Evolutionary conservation across 2,888 invertebrate species (phyloP).

Genomic region (Steinernema hermaphroditum): DNA sequence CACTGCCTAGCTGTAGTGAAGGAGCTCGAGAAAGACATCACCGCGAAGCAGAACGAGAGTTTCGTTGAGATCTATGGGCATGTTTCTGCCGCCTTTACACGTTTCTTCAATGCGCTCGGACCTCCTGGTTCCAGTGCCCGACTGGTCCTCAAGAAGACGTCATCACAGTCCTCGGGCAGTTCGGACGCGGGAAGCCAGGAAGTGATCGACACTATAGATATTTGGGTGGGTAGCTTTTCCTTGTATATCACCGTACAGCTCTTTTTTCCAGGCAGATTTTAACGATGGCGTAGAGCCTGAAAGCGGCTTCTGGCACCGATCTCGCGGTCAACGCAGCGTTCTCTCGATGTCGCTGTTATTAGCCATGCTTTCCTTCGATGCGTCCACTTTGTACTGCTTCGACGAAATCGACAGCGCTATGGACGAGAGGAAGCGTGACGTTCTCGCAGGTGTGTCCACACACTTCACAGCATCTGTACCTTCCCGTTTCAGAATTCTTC

Average conservation of each 20-base stretch:
- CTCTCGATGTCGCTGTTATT: background rate
- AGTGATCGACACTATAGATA: background rate
- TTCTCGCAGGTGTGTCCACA: background rate
- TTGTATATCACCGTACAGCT: background rate
- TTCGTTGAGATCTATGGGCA: background rate
- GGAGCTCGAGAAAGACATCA: background rate
- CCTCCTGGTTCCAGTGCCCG: background rate
- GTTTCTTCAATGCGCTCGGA: slow-evolving; percentile 7
- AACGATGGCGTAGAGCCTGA: slow-evolving; percentile 15
- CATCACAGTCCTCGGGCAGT: background rate
- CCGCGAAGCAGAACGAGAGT: background rate
- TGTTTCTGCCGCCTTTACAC: background rate
- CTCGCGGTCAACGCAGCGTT: background rate
- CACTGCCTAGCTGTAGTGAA: background rate
- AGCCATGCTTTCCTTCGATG: background rate
- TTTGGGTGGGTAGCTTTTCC: background rate
- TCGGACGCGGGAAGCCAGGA: background rate
- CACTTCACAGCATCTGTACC: background rate
- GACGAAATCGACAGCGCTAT: slow-evolving; percentile 15
- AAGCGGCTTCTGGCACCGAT: slow-evolving; percentile 10
- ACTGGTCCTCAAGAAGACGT: slow-evolving; percentile 4
- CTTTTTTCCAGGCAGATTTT: background rate
- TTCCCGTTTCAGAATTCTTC: background rate
- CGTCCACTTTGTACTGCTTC: slow-evolving; percentile 7
- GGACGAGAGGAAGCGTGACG: background rate